Evolutionary conservation across 2,888 invertebrate genomes (phyloP).

Genomic region (Xylocampa areola): DNA sequence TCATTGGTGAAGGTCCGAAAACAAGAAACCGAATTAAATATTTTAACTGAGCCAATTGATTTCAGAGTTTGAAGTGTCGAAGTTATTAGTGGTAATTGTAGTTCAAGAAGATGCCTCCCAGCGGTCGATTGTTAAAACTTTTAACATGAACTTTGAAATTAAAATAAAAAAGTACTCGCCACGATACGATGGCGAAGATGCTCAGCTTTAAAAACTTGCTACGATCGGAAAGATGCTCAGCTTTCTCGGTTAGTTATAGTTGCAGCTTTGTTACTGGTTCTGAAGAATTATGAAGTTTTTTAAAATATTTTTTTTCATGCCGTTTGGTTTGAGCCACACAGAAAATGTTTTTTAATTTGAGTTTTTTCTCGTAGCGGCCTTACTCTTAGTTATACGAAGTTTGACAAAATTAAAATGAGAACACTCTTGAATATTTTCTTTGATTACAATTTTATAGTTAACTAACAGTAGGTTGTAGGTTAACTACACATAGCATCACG

Average conservation of each 20-base stretch:
- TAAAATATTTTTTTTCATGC: slow-evolving; percentile 30
- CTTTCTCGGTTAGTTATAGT: slow-evolving; percentile 44
- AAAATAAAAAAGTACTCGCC: slow-evolving; percentile 39
- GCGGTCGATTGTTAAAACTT: slow-evolving; percentile 58
- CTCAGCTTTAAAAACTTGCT: slow-evolving; percentile 37
- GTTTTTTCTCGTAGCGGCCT: slow-evolving; percentile 22
- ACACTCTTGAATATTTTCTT: neutral
- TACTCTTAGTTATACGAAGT: neutral
- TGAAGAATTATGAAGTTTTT: slow-evolving; percentile 36
- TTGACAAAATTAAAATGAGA: slow-evolving; percentile 1
- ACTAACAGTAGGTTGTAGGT: no score
- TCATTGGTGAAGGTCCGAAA: slow-evolving; percentile 8
- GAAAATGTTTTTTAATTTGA: slow-evolving; percentile 37
- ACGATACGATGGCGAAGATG: slow-evolving; percentile 29
- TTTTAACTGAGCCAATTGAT: slow-evolving; percentile 46
- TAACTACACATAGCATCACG: no score
- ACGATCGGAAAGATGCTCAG: slow-evolving; percentile 44
- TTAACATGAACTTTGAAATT: slow-evolving; percentile 46
- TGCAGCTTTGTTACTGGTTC: slow-evolving; percentile 24
- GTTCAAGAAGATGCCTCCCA: slow-evolving; percentile 21
- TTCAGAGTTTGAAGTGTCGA: slow-evolving; percentile 40
- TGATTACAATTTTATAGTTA: no score
- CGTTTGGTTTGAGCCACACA: slow-evolving; percentile 23
- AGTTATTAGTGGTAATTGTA: slow-evolving; percentile 59
- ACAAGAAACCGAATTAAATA: slow-evolving; percentile 38